Evolutionary conservation across 64 coral and sea anemone genomes (phyloP).

Genomic region (Dendronephthya gigantea): DNA sequence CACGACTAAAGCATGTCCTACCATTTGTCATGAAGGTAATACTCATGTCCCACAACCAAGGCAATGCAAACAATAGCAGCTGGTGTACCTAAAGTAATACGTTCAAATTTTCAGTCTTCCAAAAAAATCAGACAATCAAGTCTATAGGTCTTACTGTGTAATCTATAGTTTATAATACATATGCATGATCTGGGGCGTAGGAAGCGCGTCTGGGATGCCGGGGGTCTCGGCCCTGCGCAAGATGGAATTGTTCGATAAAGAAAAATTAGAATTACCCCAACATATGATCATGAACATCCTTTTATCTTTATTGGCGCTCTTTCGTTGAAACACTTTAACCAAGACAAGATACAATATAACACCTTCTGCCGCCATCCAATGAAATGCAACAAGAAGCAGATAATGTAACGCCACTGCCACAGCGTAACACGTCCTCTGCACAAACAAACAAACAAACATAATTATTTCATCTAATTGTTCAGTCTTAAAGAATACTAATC

Average conservation of each 20-base stretch:
- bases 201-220: too few relatives aligned
- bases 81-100: background rate
- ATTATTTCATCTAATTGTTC: too few relatives aligned
- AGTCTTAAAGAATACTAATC: too few relatives aligned
- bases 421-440: slow-evolving; percentile 48
- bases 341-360: slow-evolving; percentile 74
- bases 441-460: slow-evolving; percentile 8
- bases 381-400: slow-evolving; percentile 73
- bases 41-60: background rate
- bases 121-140: background rate
- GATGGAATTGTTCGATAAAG: too few relatives aligned
- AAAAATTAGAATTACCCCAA: slow-evolving; percentile 92
- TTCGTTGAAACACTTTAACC: slow-evolving; percentile 72
- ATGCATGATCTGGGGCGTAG: too few relatives aligned
- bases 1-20: background rate
- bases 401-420: slow-evolving; percentile 80
- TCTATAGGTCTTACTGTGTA: too few relatives aligned
- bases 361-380: slow-evolving; percentile 89
- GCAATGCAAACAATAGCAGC: slow-evolving; percentile 3
- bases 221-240: too few relatives aligned
- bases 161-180: too few relatives aligned
- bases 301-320: slow-evolving; percentile 38
- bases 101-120: background rate
- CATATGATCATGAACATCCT: slow-evolving; percentile 60
- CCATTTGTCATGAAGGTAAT: slow-evolving; percentile 7